Conservation (phyloP, 2,888 invertebrate species). For the Leptinotarsa peninsularis region DNA sequence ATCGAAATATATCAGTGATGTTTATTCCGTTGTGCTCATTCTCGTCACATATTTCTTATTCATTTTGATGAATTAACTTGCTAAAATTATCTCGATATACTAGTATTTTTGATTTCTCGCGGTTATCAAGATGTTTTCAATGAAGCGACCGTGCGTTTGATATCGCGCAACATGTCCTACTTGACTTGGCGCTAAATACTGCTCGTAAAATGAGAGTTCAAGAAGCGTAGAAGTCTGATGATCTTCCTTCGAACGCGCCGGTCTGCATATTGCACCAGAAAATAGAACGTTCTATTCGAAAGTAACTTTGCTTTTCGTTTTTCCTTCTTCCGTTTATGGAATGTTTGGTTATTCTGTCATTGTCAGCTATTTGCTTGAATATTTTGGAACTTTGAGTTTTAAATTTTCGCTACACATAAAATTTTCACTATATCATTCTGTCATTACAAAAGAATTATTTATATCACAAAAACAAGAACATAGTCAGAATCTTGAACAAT, state of each 20-base stretch:
- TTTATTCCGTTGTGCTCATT: neutral
- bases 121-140: slow-evolving; percentile 31
- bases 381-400: too few species aligned
- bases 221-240: slow-evolving; percentile 17
- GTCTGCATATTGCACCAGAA: slow-evolving; percentile 15
- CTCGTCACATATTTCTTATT: neutral
- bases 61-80: neutral
- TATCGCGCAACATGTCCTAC: slow-evolving; percentile 42
- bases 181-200: slow-evolving; percentile 42
- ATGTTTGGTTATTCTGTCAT: too few species aligned
- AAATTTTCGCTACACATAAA: too few species aligned
- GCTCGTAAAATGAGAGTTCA: slow-evolving; percentile 1
- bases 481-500: too few species aligned
- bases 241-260: neutral
- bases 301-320: too few species aligned
- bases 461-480: too few species aligned
- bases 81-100: slow-evolving; percentile 11
- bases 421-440: too few species aligned
- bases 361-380: too few species aligned
- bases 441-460: too few species aligned
- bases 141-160: slow-evolving; percentile 30
- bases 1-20: neutral
- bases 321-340: too few species aligned
- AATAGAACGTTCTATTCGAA: neutral
- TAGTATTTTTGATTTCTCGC: slow-evolving; percentile 30